Evolutionary conservation across 92 coral and sea anemone genomes (phyloP).

Genomic region (Zoanthus gigantus): DNA sequence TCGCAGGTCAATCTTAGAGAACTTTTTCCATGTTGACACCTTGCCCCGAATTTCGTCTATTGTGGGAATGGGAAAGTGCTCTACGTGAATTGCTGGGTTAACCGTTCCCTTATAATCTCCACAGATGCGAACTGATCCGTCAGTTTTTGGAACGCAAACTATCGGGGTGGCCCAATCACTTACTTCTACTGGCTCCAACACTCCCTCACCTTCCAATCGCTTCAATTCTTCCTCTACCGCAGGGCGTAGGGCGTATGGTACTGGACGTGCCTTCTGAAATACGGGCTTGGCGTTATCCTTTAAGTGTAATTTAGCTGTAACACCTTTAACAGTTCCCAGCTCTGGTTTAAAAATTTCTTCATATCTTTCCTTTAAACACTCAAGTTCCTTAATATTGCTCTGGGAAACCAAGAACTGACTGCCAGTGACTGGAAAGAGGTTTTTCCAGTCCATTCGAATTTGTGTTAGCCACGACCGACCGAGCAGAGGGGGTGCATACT

Average conservation of each 20-base stretch:
- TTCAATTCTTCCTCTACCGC: slow-evolving; percentile 44
- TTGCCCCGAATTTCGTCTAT: slow-evolving; percentile 41
- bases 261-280: no score
- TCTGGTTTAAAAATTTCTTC: no score
- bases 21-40: neutral
- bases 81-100: no score
- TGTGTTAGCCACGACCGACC: neutral
- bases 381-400: no score
- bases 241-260: slow-evolving; percentile 44
- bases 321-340: no score
- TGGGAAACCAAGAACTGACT: no score
- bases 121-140: slow-evolving; percentile 39
- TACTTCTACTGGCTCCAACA: neutral
- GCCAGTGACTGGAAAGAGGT: neutral
- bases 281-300: no score
- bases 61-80: neutral
- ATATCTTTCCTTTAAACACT: neutral
- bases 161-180: neutral
- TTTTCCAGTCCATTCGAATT: slow-evolving; percentile 38
- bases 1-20: no score
- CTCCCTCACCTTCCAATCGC: slow-evolving; percentile 39
- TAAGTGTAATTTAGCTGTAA: no score
- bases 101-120: slow-evolving; percentile 54
- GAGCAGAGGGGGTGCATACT: no score
- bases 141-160: slow-evolving; percentile 45